Conservation (phyloP, 2,113 vertebrate species). For the Pygoscelis adeliae region DNA sequence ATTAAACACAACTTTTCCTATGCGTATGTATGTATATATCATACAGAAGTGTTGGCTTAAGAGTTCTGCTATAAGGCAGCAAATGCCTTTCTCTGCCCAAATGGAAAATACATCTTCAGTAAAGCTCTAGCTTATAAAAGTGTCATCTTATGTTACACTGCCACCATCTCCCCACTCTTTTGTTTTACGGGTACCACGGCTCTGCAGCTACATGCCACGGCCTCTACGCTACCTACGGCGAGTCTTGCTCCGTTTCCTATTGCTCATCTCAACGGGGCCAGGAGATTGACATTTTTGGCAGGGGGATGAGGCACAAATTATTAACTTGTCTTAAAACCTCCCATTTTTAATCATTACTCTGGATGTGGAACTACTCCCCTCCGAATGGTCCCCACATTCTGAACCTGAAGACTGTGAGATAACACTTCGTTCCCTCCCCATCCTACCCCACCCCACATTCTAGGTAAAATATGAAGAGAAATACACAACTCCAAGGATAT, state of each 20-base stretch:
- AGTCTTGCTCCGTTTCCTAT: conserved; percentile 26
- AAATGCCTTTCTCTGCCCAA: conserved; percentile 45
- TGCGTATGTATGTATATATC: conserved; percentile 65
- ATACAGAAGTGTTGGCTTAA: conserved; percentile 66
- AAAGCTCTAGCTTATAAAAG: conserved; percentile 54
- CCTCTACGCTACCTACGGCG: background rate
- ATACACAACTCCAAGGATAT: conserved; percentile 34
- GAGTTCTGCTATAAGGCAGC: conserved; percentile 48
- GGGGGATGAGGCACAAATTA: conserved; percentile 15
- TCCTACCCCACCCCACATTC: background rate
- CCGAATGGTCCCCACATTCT: conserved; percentile 3
- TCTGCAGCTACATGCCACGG: background rate
- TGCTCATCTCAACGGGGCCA: conserved; percentile 2
- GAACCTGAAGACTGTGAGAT: conserved; percentile 70
- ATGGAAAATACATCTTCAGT: conserved; percentile 54
- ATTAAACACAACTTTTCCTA: conserved; percentile 74
- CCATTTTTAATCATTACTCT: conserved; percentile 39
- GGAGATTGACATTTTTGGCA: conserved; percentile 4
- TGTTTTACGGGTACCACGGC: background rate
- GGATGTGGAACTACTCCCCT: conserved; percentile 39
- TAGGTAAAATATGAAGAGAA: conserved; percentile 38
- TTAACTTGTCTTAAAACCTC: conserved; percentile 46
- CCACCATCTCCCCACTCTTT: background rate
- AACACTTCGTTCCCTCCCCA: background rate
- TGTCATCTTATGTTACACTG: conserved; percentile 27